Conservation (phyloP, 2,797 vertebrate genomes). For the Tauraco hartlaubi region DNA sequence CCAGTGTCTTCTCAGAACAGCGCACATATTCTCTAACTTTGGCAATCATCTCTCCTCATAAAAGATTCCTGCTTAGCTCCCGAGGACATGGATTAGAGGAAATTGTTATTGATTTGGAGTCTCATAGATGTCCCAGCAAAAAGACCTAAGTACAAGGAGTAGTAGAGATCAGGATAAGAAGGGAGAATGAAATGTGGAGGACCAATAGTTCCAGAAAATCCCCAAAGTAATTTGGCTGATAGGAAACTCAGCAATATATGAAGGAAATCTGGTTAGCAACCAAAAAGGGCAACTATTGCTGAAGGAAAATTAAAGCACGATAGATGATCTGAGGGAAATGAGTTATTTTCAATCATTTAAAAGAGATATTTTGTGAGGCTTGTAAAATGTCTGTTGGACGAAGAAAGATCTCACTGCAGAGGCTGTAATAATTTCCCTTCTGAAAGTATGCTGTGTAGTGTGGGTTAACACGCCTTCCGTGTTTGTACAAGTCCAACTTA, state of each 20-base stretch:
- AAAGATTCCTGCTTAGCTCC: neutral
- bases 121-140: neutral
- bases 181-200: neutral
- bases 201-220: neutral
- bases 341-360: neutral
- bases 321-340: neutral
- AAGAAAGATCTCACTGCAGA: neutral
- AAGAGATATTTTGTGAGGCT: neutral
- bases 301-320: neutral
- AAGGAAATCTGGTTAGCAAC: neutral
- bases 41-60: neutral
- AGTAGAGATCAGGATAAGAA: neutral
- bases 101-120: neutral
- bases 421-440: neutral
- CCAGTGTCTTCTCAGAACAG: neutral
- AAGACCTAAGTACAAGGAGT: neutral
- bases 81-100: neutral
- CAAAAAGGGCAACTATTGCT: neutral
- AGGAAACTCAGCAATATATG: neutral
- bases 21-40: neutral
- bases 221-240: neutral
- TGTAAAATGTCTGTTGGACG: neutral
- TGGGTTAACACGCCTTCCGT: neutral
- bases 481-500: neutral
- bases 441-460: neutral